Base-by-base conservation (phyloP, 2,888 invertebrate species). In the Epinotia nisella region DNA sequence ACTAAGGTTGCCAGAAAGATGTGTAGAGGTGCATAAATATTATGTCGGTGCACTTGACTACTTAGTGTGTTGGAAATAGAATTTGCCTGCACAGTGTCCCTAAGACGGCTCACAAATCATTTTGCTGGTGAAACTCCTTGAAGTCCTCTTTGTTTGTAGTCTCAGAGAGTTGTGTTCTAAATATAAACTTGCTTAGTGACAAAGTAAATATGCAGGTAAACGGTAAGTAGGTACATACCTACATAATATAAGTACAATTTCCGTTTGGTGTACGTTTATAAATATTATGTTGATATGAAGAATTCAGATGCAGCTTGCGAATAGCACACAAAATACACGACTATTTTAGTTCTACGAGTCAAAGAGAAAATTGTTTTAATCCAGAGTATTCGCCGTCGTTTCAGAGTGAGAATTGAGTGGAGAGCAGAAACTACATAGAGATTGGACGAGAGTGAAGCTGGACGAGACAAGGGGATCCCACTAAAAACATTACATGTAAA, bases 31-130 rank as follows among this genome's bases (percentile, higher is more conserved):
- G 61, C 56, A 68, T 67, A n/a, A n/a, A n/a, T n/a, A 68, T 68
- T 72, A 67, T 19, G 67, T 67, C 35, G 39, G 67, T 72, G 49
- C 72, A 68, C 72, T 72, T 72, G 68, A 68, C 49, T 62, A 72
- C 67, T 72, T 72, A 67, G 66, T 53, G 66, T 66, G 49, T 39
- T 24, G 35, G 66, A 49, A 49, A 61, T 67, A 64, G 58, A 51
- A 60, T 71, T 60, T 67, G 64, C 21, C 41, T 29, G 60, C 59
- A 64, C 41, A 2, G 70, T 68, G 69, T 75, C 71, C 70, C 56
- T 74, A 70, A 60, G 59, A 55, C 49, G 45, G 45, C 55, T 56
- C 60, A 62, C 68, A 49, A 51, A 64, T 64, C 59, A 67, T 61
- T 45, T 61, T 45, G 29, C 45, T 19, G 45, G 56, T 55, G 60